These are phyloP conservation scores for Drosophila seclusa DNA, from an alignment of 2,888 invertebrate species.

Conservation along the genomic window DNA sequence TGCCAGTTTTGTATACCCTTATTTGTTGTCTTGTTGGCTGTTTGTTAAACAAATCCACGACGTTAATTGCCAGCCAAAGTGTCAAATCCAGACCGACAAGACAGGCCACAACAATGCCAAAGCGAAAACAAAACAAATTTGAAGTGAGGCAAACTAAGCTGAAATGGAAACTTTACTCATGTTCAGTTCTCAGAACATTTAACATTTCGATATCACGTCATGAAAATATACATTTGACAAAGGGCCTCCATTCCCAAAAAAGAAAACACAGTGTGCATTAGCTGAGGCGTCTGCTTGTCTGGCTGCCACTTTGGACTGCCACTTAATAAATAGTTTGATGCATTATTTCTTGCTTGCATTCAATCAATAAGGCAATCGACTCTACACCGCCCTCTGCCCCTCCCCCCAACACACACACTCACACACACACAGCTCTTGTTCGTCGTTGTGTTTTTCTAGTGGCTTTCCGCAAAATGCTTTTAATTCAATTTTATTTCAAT, in stretches of 20 bases:
- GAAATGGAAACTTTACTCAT: constrained; percentile 27
- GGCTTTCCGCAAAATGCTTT: constrained; percentile 78
- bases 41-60: constrained; percentile 75
- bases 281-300: constrained; percentile 64
- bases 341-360: constrained; percentile 69
- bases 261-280: constrained; percentile 52
- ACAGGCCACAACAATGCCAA: constrained; percentile 21
- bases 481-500: constrained; percentile 80
- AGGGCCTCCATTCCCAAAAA: neutral
- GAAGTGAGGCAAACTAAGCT: neutral
- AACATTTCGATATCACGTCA: constrained; percentile 50
- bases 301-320: constrained; percentile 65
- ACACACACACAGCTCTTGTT: neutral
- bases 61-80: constrained; percentile 74
- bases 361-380: constrained; percentile 65
- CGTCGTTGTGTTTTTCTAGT: constrained; percentile 51
- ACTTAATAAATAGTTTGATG: constrained; percentile 77
- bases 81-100: constrained; percentile 45
- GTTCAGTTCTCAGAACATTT: constrained; percentile 43
- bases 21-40: constrained; percentile 69
- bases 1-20: constrained; percentile 48
- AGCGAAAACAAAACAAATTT: constrained; percentile 16
- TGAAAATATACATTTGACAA: constrained; percentile 22
- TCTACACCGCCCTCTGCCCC: constrained; percentile 11
- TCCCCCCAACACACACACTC: neutral